phyloP scores from a whole-genome alignment of 2,797 vertebrate species.

The Oreortyx pictus region DNA sequence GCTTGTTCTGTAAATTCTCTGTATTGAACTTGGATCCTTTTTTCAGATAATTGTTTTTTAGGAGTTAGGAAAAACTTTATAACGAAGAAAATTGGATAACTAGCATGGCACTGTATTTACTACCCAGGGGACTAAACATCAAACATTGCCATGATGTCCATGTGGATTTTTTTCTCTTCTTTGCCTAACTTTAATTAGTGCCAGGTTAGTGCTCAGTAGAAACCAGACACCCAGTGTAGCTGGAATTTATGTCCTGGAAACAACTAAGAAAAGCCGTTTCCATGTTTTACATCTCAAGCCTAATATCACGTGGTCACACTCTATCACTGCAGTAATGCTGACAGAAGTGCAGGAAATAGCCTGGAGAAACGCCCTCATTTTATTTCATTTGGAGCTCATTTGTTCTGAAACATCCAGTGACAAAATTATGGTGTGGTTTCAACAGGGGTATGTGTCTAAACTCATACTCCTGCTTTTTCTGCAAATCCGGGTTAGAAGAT shows the following conservation, averaged over 20 bases:
- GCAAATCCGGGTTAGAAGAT: constrained; percentile 50
- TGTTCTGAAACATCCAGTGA: constrained; percentile 72
- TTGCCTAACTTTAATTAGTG: neutral
- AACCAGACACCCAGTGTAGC: constrained; percentile 54
- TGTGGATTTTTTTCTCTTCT: neutral
- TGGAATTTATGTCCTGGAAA: constrained; percentile 71
- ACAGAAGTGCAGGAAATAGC: constrained; percentile 30
- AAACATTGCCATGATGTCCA: constrained; percentile 15
- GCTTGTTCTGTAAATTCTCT: neutral
- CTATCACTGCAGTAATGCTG: constrained; percentile 1
- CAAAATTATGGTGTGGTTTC: constrained; percentile 67
- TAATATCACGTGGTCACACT: constrained; percentile 30
- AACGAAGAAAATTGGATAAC: neutral
- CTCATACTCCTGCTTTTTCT: constrained; percentile 42
- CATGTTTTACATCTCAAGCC: constrained; percentile 41
- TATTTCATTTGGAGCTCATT: constrained; percentile 72
- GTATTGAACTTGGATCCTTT: neutral
- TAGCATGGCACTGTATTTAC: neutral
- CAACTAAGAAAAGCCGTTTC: constrained; percentile 55
- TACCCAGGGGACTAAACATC: neutral
- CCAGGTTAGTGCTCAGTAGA: constrained; percentile 64
- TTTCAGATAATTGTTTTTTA: neutral
- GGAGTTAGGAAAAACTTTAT: neutral
- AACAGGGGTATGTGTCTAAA: constrained; percentile 65
- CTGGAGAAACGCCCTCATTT: constrained; percentile 63